These are phyloP conservation scores for Idaea straminata DNA, from an alignment of 2,888 invertebrate genomes.

Conservation along the genomic window DNA sequence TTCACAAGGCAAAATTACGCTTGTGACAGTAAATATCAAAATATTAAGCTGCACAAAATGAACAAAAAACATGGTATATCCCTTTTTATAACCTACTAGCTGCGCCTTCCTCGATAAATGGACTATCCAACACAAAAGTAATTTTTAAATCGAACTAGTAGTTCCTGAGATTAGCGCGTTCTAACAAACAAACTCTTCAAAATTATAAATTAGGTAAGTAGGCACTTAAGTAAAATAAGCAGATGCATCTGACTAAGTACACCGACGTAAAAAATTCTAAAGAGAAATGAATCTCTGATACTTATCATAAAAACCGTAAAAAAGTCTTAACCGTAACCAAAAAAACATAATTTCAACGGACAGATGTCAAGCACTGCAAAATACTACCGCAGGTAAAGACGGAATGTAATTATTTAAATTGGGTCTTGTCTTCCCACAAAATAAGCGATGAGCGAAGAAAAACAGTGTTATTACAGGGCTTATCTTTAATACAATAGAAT, in stretches of 20 bases:
- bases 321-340: slow-evolving; percentile 1
- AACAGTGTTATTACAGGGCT: background rate
- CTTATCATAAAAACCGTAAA: background rate
- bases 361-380: slow-evolving; percentile 1
- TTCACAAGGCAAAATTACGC: too few relatives aligned
- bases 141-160: too few relatives aligned
- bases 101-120: too few relatives aligned
- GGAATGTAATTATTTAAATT: background rate
- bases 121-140: too few relatives aligned
- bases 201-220: too few relatives aligned
- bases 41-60: too few relatives aligned
- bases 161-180: too few relatives aligned
- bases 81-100: too few relatives aligned
- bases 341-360: background rate
- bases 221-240: background rate
- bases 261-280: background rate
- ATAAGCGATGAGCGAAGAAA: background rate
- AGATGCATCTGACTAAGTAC: background rate
- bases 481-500: background rate
- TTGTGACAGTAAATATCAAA: too few relatives aligned
- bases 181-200: too few relatives aligned
- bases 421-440: background rate
- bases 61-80: too few relatives aligned
- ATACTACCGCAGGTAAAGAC: background rate
- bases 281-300: background rate